These are phyloP conservation scores for Zophobas morio DNA, from an alignment of 1,140 invertebrate species.

Conservation along the genomic window DNA sequence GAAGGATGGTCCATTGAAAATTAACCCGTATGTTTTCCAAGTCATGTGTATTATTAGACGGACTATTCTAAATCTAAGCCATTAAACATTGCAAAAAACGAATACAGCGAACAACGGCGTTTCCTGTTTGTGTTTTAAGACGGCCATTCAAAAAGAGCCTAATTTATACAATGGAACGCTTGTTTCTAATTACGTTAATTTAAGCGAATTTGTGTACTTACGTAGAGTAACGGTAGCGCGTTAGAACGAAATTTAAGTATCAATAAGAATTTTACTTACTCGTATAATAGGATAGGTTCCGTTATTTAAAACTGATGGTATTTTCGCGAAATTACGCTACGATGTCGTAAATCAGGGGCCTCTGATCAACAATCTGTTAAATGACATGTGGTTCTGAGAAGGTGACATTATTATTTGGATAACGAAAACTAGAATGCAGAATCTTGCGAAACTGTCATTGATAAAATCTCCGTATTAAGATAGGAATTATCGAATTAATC, in stretches of 20 bases:
- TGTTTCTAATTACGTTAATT: slow-evolving; percentile 26
- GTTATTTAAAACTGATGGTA: slow-evolving; percentile 17
- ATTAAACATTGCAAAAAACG: slow-evolving; percentile 29
- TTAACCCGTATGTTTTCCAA: slow-evolving; percentile 17
- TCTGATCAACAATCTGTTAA: background rate
- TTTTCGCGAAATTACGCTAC: slow-evolving; percentile 10
- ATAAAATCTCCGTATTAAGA: slow-evolving; percentile 8
- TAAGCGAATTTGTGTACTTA: slow-evolving; percentile 22
- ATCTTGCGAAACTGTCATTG: slow-evolving; percentile 11
- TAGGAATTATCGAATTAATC: slow-evolving; percentile 1
- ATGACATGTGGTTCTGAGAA: background rate
- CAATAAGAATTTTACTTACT: no score
- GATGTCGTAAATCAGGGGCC: background rate
- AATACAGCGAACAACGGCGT: slow-evolving; percentile 22
- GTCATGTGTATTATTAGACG: slow-evolving; percentile 24
- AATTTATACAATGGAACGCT: slow-evolving; percentile 33
- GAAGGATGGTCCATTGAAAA: slow-evolving; percentile 29
- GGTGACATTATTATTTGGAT: background rate
- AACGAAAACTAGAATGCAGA: background rate
- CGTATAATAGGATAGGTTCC: background rate
- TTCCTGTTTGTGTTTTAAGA: slow-evolving; percentile 24
- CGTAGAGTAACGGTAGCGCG: no score
- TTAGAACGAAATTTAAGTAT: no score
- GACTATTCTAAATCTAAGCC: slow-evolving; percentile 29
- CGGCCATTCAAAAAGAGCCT: background rate